These are phyloP conservation scores for Aegotheles bennettii DNA, from an alignment of 2,113 vertebrate genomes.

Conservation along the genomic window DNA sequence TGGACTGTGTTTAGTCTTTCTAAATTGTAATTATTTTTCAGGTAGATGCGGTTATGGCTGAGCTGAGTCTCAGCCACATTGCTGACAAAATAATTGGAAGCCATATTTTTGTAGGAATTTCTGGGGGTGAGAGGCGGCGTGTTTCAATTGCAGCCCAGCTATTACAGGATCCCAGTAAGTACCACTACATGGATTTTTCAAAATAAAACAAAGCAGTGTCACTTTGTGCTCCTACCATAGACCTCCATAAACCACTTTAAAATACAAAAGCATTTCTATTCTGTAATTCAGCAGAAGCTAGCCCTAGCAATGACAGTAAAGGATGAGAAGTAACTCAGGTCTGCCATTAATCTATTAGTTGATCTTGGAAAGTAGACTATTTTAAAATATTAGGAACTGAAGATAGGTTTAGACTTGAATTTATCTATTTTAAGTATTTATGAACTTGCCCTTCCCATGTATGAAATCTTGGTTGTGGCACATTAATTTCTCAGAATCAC, in stretches of 20 bases:
- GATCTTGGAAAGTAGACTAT: background rate
- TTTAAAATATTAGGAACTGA: background rate
- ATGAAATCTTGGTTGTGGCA: background rate
- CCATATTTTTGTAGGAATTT: conserved; percentile 81
- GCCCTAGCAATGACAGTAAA: background rate
- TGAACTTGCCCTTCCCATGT: background rate
- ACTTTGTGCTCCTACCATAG: background rate
- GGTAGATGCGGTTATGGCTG: conserved; percentile 87
- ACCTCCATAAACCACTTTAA: background rate
- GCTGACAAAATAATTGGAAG: conserved; percentile 87
- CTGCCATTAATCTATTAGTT: background rate
- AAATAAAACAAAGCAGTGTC: background rate
- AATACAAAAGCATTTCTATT: background rate
- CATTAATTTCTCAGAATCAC: no score
- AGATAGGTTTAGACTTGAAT: background rate
- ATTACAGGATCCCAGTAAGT: conserved; percentile 94
- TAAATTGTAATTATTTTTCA: conserved; percentile 44
- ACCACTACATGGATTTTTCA: background rate
- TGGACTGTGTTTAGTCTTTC: background rate
- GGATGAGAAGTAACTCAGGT: background rate
- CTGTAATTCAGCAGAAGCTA: background rate
- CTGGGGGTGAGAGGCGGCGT: conserved; percentile 86
- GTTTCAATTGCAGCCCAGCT: conserved; percentile 92
- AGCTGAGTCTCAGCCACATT: conserved; percentile 87
- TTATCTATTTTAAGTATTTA: background rate